Base-by-base conservation (phyloP, 2,888 invertebrate genomes). In the Dryobotodes eremita region DNA sequence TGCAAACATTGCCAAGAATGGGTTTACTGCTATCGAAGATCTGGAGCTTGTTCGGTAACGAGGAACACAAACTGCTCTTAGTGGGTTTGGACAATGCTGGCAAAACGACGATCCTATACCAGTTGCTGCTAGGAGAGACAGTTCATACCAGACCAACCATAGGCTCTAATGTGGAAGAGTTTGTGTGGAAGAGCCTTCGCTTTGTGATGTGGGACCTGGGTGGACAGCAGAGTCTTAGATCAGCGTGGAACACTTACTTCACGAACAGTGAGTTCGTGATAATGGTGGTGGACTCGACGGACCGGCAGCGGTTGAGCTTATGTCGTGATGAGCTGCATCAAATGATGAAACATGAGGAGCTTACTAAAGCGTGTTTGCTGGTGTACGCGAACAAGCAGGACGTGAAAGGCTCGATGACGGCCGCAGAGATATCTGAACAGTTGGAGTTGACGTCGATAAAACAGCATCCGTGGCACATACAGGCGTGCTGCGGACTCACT, bases 121-220 rank as follows among this genome's bases (percentile, higher is more conserved):
- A 99, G 96, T 98, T 99, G 95, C 97, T 99, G 88, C 98, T 99
- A 98, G 99, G 99, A 89, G 99, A 99, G 95, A 99, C 99, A 50
- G 99, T 99, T 31, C 99, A 99, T 92, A 99, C 99, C 0, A 98
- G 99, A 82, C 99, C 99, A 6, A 99, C 99, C 0, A 99, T 99
- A 91, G 99, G 99, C 65, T 99, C 99, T 70, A 99, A 99, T 95
- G 99, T 99, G 0, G 99, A 99, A 95, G 99, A 99, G 95, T 99
- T 99, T 23, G 98, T 99, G 11, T 99, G 99, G 99, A 98, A 98
- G 90, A 99, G 99, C 96, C 98, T 99, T 71, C 99, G 99, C 92
- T 99, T 99, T 94, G 98, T 99, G 72, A 99, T 99, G 98, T 99
- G 99, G 99, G 99, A 99, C 95, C 97, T 99, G 46, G 99, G 99